A percentile compares a stretch with the other conserved stretches of the same genome.
These are phyloP conservation scores for Lasioglossum calceatum DNA, from an alignment of 2,888 invertebrate genomes.

Conservation along the genomic window DNA sequence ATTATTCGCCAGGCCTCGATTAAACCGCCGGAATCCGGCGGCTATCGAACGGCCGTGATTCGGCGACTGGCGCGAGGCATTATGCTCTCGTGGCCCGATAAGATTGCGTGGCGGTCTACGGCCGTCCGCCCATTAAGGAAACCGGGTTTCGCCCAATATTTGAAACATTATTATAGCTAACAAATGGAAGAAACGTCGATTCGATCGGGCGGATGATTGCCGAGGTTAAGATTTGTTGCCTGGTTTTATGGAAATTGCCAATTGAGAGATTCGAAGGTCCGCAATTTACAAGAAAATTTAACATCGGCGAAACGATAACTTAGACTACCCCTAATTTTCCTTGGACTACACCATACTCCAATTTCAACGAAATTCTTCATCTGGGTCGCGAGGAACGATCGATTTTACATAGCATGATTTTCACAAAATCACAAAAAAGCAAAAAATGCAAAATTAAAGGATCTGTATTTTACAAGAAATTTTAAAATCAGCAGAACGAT, in stretches of 20 bases:
- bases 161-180: background rate
- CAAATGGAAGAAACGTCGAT: background rate
- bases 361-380: background rate
- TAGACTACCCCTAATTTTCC: background rate
- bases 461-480: background rate
- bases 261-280: background rate
- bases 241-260: no score
- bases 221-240: background rate
- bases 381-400: background rate
- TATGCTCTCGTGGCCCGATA: background rate
- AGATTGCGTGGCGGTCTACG: background rate
- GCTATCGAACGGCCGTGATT: background rate
- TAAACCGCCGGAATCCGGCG: conserved; percentile 26
- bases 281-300: background rate
- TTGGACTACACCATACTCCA: background rate
- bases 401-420: background rate
- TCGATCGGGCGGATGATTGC: background rate
- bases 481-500: background rate
- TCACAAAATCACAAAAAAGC: background rate
- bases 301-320: background rate
- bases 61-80: background rate
- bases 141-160: background rate
- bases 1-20: conserved; percentile 36
- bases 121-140: background rate
- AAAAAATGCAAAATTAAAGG: background rate